Evolutionary conservation across 2,797 vertebrate species (phyloP), one percentile per base, ranked within the genome.

Genomic region (Enteromius fasciolatus): DNA sequence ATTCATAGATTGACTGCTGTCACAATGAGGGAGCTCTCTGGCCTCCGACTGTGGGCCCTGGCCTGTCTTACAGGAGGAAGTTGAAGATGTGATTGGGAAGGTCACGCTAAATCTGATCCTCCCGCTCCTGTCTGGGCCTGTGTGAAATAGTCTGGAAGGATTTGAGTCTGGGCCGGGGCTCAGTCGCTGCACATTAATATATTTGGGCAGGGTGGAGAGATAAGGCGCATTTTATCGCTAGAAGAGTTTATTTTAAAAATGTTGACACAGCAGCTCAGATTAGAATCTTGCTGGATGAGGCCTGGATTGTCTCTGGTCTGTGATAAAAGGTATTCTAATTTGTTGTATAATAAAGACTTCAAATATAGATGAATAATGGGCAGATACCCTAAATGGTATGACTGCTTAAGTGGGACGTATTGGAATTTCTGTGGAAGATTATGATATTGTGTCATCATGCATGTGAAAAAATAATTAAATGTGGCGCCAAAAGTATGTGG

Each of bases 251-350:
- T 83, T 87, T 83, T 85, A 72, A 86, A 87, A 84, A 77, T 67
- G 77, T 85, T 81, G 84, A 84, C 82, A 85, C 57, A 83, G 85
- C 81, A 79, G 85, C 69, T 72, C 41, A 73, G 86, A 83, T 84
- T 80, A 82, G 76, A 76, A 86, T 87, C 83, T 82, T 69, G 48
- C 68, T 78, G 82, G 44, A 69, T 46, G 77, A 80, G 72, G 79
- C 33, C 67, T 79, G 76, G 61, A 52, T 80, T 77, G 82, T 86
- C 83, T 87, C 72, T 52, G 33, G 44, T 33, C 17, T 59, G 39
- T 1, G 76, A 83, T 87, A 84, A 80, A 81, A 75, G 50, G 61
- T 69, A 54, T 44, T 57, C 75, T 80, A 77, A 88, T 77, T 85
- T 83, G 72, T 78, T 50, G 41, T 69, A 74, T 66, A 64, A 80